A percentile compares a stretch with the other conserved stretches of the same genome.
Conservation (phyloP, 2,797 vertebrate genomes). For the Trematomus bernacchii region DNA sequence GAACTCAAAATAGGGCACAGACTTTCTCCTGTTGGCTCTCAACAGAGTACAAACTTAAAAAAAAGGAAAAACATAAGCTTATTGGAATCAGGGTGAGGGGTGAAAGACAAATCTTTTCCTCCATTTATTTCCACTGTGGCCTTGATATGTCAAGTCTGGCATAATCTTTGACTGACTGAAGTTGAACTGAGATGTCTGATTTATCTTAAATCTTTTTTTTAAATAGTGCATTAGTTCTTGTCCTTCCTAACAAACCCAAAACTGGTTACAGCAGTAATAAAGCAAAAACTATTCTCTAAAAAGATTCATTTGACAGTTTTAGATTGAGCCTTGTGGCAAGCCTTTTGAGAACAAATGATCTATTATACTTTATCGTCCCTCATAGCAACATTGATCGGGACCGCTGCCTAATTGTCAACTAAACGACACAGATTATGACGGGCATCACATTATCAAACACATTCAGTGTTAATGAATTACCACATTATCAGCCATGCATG, state of each 20-base stretch:
- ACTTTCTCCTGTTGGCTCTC: conserved; percentile 36
- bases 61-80: conserved; percentile 33
- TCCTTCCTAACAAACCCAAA: neutral
- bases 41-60: conserved; percentile 6
- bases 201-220: neutral
- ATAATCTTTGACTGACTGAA: conserved; percentile 11
- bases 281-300: neutral
- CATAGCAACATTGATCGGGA: conserved; percentile 43
- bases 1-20: conserved; percentile 60
- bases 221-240: neutral
- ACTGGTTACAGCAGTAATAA: neutral
- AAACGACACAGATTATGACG: conserved; percentile 55
- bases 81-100: conserved; percentile 31
- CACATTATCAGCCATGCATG: conserved; percentile 53
- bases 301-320: conserved; percentile 3
- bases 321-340: conserved; percentile 20
- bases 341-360: neutral
- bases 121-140: neutral
- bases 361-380: conserved; percentile 29
- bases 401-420: conserved; percentile 55
- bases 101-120: conserved; percentile 21
- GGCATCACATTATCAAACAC: conserved; percentile 41
- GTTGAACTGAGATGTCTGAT: neutral
- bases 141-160: conserved; percentile 27
- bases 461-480: conserved; percentile 50